Evolutionary conservation across 2,113 vertebrate species (phyloP).

Genomic region (Centrocercus urophasianus): DNA sequence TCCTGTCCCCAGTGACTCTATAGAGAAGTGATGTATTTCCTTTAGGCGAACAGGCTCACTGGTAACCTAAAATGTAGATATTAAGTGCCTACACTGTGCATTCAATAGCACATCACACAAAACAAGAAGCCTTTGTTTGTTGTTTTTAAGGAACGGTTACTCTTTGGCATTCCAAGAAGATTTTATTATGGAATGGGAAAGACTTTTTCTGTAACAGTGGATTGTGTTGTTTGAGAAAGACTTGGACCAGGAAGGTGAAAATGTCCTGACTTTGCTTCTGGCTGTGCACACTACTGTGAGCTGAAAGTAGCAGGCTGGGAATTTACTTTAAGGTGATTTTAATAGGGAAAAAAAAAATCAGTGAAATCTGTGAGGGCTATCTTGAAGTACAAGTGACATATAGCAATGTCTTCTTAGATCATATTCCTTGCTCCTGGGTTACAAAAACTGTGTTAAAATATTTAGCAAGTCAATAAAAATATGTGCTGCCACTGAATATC

Average conservation of each 20-base stretch:
- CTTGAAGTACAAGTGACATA: neutral
- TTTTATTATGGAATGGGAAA: neutral
- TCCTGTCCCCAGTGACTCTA: neutral
- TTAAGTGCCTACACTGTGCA: neutral
- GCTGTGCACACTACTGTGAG: neutral
- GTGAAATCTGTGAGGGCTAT: neutral
- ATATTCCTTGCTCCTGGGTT: neutral
- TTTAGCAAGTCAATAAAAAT: neutral
- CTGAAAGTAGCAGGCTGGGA: neutral
- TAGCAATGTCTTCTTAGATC: neutral
- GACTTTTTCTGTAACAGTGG: neutral
- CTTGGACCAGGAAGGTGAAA: neutral
- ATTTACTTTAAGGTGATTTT: neutral
- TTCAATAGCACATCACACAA: neutral
- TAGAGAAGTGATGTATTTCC: neutral
- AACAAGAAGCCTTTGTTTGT: fast-evolving
- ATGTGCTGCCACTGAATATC: neutral
- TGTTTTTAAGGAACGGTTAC: neutral
- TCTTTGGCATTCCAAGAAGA: neutral
- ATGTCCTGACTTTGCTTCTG: neutral
- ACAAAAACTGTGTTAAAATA: neutral
- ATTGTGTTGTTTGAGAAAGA: neutral
- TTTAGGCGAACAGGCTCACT: neutral
- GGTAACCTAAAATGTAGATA: neutral
- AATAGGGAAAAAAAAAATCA: neutral